Evolutionary conservation across 2,113 vertebrate genomes (phyloP).

Genomic region (Martes martes): DNA sequence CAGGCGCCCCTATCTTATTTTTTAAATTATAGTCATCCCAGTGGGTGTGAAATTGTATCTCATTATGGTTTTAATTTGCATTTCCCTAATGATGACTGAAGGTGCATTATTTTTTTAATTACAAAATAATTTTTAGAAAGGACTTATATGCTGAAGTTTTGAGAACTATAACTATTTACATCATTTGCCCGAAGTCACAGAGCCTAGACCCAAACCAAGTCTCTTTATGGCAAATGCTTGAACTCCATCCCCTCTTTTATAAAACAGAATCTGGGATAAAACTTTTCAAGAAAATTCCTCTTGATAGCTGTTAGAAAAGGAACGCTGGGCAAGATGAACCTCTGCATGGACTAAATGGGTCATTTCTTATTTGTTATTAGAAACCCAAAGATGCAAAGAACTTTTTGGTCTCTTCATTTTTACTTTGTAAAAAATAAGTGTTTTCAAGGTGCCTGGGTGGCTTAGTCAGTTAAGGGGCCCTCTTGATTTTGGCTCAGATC

Average conservation of each 20-base stretch:
- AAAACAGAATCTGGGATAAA: neutral
- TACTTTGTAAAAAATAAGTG: neutral
- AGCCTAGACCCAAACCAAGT: neutral
- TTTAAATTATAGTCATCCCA: neutral
- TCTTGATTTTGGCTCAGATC: neutral
- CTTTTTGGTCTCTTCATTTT: neutral
- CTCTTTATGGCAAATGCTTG: neutral
- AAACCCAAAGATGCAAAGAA: neutral
- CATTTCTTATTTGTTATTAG: conserved; percentile 5
- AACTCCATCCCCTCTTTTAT: neutral
- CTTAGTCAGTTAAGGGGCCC: neutral
- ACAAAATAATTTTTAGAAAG: conserved; percentile 2
- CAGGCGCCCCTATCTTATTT: neutral
- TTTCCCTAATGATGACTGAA: conserved; percentile 19
- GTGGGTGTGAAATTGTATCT: neutral
- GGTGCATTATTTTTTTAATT: conserved; percentile 24
- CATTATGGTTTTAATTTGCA: neutral
- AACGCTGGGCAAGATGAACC: neutral
- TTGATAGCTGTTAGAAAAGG: neutral
- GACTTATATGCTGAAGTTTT: neutral
- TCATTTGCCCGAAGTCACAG: neutral
- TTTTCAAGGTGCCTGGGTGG: neutral
- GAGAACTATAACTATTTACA: neutral
- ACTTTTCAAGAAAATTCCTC: neutral
- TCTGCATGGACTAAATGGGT: neutral